Percentiles rank a stretch among this genome's conserved stretches.
phyloP scores from a whole-genome alignment of 2,797 vertebrate species.

The Alauda arvensis region DNA sequence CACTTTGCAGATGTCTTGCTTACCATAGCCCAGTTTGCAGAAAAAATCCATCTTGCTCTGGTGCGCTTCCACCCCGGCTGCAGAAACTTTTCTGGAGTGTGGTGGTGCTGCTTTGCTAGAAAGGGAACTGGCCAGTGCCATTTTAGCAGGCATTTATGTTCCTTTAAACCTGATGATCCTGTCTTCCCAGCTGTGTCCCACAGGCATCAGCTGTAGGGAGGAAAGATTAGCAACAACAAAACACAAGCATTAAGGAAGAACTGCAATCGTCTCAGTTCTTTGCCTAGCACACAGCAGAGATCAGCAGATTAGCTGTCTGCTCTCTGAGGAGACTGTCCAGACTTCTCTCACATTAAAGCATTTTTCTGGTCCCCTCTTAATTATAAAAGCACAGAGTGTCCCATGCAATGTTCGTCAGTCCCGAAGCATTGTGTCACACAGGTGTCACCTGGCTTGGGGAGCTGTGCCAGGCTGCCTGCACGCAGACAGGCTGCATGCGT shows the following conservation, averaged over 20 bases:
- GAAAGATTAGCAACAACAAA: neutral
- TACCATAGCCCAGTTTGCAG: conserved; percentile 84
- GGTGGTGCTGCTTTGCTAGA: neutral
- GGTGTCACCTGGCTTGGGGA: neutral
- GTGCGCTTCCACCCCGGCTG: conserved; percentile 63
- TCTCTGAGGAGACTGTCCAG: neutral
- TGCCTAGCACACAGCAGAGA: neutral
- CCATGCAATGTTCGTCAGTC: neutral
- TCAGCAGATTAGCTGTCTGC: neutral
- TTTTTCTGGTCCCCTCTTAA: neutral
- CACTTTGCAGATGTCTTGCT: conserved; percentile 79
- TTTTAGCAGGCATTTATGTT: neutral
- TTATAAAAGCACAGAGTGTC: neutral
- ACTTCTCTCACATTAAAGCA: neutral
- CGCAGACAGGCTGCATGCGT: neutral
- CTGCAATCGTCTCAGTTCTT: neutral
- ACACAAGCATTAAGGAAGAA: neutral
- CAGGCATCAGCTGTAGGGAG: neutral
- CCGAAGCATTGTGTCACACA: conserved; percentile 20
- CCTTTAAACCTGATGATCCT: neutral
- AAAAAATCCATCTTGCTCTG: conserved; percentile 85
- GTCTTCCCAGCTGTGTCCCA: neutral
- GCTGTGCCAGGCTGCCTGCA: neutral
- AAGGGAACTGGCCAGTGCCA: neutral
- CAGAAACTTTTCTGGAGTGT: neutral